A percentile compares a stretch with the other conserved stretches of the same genome.
These are phyloP conservation scores for Eolophus roseicapilla DNA, from an alignment of 2,113 vertebrate genomes.

Conservation along the genomic window DNA sequence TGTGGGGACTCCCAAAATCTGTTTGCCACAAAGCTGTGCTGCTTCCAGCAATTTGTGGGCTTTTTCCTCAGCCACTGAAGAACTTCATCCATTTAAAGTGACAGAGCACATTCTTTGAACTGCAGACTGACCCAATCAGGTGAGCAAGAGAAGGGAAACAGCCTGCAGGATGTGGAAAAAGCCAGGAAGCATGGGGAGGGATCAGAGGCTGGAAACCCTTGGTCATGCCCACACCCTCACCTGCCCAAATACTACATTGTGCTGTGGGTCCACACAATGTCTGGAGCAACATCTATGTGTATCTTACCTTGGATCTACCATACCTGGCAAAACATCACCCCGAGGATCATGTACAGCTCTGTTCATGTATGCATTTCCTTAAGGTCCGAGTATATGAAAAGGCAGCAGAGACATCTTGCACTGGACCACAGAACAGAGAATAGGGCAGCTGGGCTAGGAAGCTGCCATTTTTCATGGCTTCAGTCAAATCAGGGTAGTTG, in stretches of 20 bases:
- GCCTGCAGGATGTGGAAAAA: neutral
- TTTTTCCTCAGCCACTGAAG: neutral
- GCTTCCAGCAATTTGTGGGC: neutral
- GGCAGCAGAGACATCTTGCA: neutral
- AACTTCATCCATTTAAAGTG: neutral
- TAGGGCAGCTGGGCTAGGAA: neutral
- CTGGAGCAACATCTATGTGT: neutral
- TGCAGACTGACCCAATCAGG: fast-evolving
- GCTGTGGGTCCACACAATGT: neutral
- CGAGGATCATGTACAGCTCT: fast-evolving
- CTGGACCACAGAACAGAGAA: neutral
- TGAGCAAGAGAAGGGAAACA: neutral
- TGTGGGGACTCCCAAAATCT: neutral
- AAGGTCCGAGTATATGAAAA: neutral
- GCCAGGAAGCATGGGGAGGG: fast-evolving
- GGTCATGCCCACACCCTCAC: neutral
- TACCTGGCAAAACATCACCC: neutral
- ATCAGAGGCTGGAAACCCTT: neutral
- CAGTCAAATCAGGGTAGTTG: neutral
- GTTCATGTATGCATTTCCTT: fast-evolving
- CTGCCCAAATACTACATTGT: neutral
- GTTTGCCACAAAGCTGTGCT: neutral
- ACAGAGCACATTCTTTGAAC: neutral
- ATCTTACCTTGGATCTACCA: neutral
- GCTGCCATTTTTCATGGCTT: neutral